Evolutionary conservation across 2,113 vertebrate genomes (phyloP), one percentile per base, ranked within the genome.

Genomic region (Nannobrachium achirus): DNA sequence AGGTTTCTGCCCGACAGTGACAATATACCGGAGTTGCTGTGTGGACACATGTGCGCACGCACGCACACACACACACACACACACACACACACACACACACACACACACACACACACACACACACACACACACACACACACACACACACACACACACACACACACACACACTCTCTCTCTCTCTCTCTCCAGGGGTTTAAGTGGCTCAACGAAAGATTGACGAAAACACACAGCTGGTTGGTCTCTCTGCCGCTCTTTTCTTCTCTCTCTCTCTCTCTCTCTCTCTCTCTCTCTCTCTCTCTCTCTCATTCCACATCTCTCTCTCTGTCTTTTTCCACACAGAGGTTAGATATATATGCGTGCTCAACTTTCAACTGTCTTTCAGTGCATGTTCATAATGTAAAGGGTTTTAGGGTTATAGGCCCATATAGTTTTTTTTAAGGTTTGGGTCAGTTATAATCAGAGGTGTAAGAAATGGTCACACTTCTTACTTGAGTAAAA

Each of bases 151-250:
- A 10, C 16, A 60, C 41, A 60, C 6, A 45, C 18, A 45, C 42
- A 9, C 46, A 63, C 60, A 63, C 69, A 81, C 65, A 58, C 25
- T 38, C 49, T n/a, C 48, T 33, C 66, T 65, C 50, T 59, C 62
- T 3, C 7, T 2, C 66, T 75, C 78, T 78, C 71, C 10, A n/a
- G 77, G 25, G 77, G 63, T 66, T 81, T 75, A 56, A 76, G 76
- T 55, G 67, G 64, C 58, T 75, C 52, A 55, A 53, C 9, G 44
- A 14, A 56, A 61, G 61, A 73, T 66, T 83, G 83, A 89, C 75
- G 51, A 11, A 81, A 79, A 68, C 63, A 63, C 79, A 84, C 87
- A 89, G 85, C 83, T 89, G 87, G 68, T 62, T 59, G 71, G 38
- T 25, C 19, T 20, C 51, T 53, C 10, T 20, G 18, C 3, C 10